Evolutionary conservation across 1,140 invertebrate genomes (phyloP), one percentile per base, ranked within the genome.

Genomic region (Babylonia areolata): DNA sequence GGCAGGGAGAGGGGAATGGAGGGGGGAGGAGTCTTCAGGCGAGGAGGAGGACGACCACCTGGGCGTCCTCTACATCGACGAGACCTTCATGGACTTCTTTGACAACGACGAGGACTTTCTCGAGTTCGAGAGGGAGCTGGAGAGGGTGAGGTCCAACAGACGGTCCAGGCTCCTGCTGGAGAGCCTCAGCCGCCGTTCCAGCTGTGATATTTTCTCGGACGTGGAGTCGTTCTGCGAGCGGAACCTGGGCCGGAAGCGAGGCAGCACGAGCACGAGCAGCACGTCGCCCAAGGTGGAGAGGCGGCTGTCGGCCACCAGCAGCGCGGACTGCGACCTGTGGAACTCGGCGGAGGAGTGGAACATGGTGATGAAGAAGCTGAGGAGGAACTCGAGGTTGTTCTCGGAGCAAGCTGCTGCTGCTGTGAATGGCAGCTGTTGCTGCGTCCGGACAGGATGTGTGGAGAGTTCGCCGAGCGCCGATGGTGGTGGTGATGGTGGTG

Each of bases 91-190:
- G 37, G 92, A 93, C 69, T 93, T 93, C 84, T 93, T 93, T 86
- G 88, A 92, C 84, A 91, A 92, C 87, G 92, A 93, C 77, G 91
- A 91, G 73, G 91, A 91, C 87, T 93, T 93, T 84, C 88, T 91
- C 78, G 90, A 90, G 80, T 93, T 93, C 87, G 92, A 93, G 84
- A 79, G 88, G n/a, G 92, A 93, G 81, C 91, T 93, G 87, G 90
- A 91, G 58, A 92, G 91, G 54, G 89, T 92, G 85, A 89, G 90
- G 73, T 78, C 88, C 28, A 91, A 89, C 83, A 37, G 91, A 75
- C 71, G 89, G 54, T 93, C 92, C 84, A 71, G 88, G 37, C 86
- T 89, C 11, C 85, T 92, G 40, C 85, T 92, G 40, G 86, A 85
- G 46, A 89, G 90, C 33, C 73, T 87, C 40, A 88, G 83, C 80